Evolutionary conservation across 2,888 invertebrate genomes (phyloP).

Genomic region (Heteromurus nitidus): DNA sequence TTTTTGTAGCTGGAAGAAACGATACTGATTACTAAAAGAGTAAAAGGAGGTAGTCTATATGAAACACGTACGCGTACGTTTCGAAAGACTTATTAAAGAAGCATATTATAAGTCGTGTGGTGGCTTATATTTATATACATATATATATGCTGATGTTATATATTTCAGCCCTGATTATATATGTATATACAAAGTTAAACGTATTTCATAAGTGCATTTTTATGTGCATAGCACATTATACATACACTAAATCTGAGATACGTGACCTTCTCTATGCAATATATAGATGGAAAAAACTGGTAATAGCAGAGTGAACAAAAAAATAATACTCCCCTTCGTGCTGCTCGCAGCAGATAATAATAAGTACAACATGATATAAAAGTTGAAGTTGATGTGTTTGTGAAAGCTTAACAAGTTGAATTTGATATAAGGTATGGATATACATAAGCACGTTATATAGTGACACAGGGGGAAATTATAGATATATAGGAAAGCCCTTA

Average conservation of each 20-base stretch:
- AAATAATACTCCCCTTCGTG: constrained; percentile 28
- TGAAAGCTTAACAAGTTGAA: constrained; percentile 45
- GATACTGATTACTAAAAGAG: constrained; percentile 14
- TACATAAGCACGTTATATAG: neutral
- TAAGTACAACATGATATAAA: constrained; percentile 33
- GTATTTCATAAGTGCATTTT: constrained; percentile 1
- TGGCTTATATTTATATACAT: no score
- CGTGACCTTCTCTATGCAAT: constrained; percentile 51
- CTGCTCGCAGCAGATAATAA: constrained; percentile 43
- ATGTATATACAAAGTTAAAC: neutral
- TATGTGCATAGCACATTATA: neutral
- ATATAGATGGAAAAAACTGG: constrained; percentile 43
- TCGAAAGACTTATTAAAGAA: no score
- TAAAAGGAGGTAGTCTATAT: no score
- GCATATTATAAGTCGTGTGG: no score
- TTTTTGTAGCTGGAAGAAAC: neutral
- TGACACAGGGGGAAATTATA: neutral
- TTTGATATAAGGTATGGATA: constrained; percentile 29
- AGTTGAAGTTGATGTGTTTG: constrained; percentile 41
- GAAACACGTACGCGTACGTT: no score
- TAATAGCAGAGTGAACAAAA: constrained; percentile 22
- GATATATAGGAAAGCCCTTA: neutral
- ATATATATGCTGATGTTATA: neutral
- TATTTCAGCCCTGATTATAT: neutral
- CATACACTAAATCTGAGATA: neutral